Conservation (phyloP, 1,140 invertebrate genomes). For the Globodera ellingtonae region DNA sequence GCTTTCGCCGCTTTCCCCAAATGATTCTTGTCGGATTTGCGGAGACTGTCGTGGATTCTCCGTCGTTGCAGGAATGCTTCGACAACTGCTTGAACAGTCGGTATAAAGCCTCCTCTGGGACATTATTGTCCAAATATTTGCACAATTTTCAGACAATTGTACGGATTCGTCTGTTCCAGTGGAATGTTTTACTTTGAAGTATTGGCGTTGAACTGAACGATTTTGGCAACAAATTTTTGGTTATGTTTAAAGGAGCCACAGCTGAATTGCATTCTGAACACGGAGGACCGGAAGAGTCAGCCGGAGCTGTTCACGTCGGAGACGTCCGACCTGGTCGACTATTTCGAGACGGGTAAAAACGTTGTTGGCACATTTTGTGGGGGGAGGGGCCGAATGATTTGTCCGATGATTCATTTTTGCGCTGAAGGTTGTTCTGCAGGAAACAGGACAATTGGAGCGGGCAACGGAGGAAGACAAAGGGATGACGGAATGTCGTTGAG, state of each 20-base stretch:
- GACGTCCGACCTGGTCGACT: conserved; percentile 64
- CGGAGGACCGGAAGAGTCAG: conserved; percentile 58
- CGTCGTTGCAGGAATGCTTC: conserved; percentile 60
- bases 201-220: not conserved
- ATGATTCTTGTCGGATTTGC: conserved; percentile 65
- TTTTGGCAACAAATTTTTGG: conserved; percentile 2
- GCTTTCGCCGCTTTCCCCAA: conserved; percentile 61
- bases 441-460: no score
- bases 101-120: not conserved
- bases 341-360: conserved; percentile 58
- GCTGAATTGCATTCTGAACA: conserved; percentile 64
- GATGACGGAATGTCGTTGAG: no score
- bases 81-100: conserved; percentile 62
- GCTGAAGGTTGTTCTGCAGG: no score
- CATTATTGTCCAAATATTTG: no score
- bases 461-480: no score
- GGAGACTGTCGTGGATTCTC: conserved; percentile 61
- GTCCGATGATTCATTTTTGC: no score
- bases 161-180: conserved; percentile 58
- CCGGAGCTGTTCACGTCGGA: conserved; percentile 61
- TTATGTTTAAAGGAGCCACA: conserved; percentile 52
- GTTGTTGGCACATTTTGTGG: no score
- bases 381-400: no score
- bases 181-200: conserved; percentile 65
- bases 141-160: conserved; percentile 40